Evolutionary conservation across 2,888 invertebrate species (phyloP).

Genomic region (Lithophane ornitopus): DNA sequence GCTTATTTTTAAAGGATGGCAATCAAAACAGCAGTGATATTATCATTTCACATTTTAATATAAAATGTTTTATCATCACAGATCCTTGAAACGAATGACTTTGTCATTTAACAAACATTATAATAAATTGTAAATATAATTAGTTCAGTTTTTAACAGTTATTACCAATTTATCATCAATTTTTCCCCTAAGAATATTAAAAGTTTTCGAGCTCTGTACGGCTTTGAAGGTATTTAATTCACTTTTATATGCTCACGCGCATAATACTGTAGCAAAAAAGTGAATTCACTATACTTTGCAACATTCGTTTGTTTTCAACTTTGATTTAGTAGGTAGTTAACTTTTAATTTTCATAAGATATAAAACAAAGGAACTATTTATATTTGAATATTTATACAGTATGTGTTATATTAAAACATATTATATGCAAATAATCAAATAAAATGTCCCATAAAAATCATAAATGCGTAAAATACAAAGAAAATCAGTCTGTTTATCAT

Average conservation of each 20-base stretch:
- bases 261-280: neutral
- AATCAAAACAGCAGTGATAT: conserved; percentile 82
- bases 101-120: conserved; percentile 69
- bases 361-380: conserved; percentile 4
- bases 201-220: conserved; percentile 12
- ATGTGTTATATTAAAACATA: neutral
- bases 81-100: conserved; percentile 76
- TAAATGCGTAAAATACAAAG: conserved; percentile 54
- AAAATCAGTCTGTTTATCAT: conserved; percentile 53
- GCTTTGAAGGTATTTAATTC: neutral
- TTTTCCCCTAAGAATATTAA: conserved; percentile 40
- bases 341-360: conserved; percentile 42
- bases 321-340: neutral
- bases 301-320: neutral
- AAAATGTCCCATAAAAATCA: conserved; percentile 20
- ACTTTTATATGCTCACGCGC: neutral
- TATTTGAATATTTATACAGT: neutral
- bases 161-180: conserved; percentile 21
- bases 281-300: neutral
- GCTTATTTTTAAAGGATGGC: conserved; percentile 64
- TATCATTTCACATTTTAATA: conserved; percentile 87
- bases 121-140: conserved; percentile 46
- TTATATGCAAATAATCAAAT: conserved; percentile 9
- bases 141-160: conserved; percentile 41
- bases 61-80: conserved; percentile 88